Base-by-base conservation (phyloP, 2,113 vertebrate species). In the Climacteris rufus region DNA sequence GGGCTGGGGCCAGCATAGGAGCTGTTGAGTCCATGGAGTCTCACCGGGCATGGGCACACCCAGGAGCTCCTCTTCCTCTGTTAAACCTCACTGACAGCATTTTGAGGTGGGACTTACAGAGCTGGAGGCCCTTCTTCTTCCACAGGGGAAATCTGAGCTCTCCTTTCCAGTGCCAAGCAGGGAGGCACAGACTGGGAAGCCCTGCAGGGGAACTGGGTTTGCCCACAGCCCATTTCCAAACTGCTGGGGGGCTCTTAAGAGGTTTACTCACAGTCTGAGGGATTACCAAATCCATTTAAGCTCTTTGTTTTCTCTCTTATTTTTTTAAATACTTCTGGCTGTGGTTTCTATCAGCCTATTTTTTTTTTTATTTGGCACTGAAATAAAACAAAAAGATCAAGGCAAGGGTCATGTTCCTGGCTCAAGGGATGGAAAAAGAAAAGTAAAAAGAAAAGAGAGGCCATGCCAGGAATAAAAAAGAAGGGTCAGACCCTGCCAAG, bases 261-360 rank as follows among this genome's bases (percentile, higher is more conserved):
- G 5, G 4, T 42, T 81, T 56, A 21, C 9, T 35, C 23, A 18
- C 24, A 75, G 49, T 11, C 78, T 56, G 12, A 68, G 9, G 33
- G 27, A 65, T 22, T 28, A 76, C 7, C 15, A 63, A 63, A 17
- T 17, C 11, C 22, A 66, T 40, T 82, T 33, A 20, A 35, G 14
- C 1, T 11, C 6, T 15, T 53, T 33, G 53, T 14, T 5, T 3
- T 5, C 1, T 2, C 2, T 14, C 1, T 4, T 9, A 23, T 5
- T 8, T 28, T 35, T 31, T 42, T 7, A 3, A 52, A 35, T 53
- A 50, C 18, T 69, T 5, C 20, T 68, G n/a, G 5, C 10, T 63
- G 10, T 22, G 11, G 10, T 57, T 54, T 54, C 24, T 13, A 8
- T 45, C 17, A 15, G 6, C 8, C 3, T 17, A 4, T 22, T 63